Evolutionary conservation across 2,888 invertebrate species (phyloP), one percentile per base, ranked within the genome.

Genomic region (Bellardia bayeri): DNA sequence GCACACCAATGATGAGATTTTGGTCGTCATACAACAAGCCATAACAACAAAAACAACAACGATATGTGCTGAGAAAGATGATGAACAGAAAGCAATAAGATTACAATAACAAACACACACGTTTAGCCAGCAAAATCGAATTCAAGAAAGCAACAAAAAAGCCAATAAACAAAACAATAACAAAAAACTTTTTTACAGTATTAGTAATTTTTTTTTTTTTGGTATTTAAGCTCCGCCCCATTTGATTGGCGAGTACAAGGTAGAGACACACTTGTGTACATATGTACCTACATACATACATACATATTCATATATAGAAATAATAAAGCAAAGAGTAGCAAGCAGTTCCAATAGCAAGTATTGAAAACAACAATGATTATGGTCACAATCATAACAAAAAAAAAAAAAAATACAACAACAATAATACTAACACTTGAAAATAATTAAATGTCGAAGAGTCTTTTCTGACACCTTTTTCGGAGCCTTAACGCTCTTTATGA

Each of bases 151-250:
- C 16, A 37, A 45, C 45, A 76, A 61, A 79, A 85, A 81, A 80
- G 71, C 83, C 86, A 86, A 86, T 51, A 30, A 33, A 91, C 69
- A 85, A 5, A 76, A 76, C 37, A 82, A 79, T n/a, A 85, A 75
- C 61, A 84, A 89, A 40, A 85, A 89, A 85, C 89, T 69, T 90
- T 91, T 23, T 23, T 23, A 23, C 23, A 23, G 23, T 23, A 23
- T 23, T 23, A 23, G 23, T 23, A 23, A 23, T 23, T 23, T 23
- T 23, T 23, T 69, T 82, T 75, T 80, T 68, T 72, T 23, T 6
- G 23, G 13, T 51, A 45, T 33, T 68, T 82, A 92, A 91, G 92
- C 92, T 91, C 92, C 92, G 92, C 92, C 92, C 91, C 91, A 91
- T 92, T 92, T 91, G 92, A 92, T 92, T 92, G 92, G 92, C 90